These are phyloP conservation scores for Macrosteles quadrilineatus DNA, from an alignment of 1,140 invertebrate species.

Conservation along the genomic window DNA sequence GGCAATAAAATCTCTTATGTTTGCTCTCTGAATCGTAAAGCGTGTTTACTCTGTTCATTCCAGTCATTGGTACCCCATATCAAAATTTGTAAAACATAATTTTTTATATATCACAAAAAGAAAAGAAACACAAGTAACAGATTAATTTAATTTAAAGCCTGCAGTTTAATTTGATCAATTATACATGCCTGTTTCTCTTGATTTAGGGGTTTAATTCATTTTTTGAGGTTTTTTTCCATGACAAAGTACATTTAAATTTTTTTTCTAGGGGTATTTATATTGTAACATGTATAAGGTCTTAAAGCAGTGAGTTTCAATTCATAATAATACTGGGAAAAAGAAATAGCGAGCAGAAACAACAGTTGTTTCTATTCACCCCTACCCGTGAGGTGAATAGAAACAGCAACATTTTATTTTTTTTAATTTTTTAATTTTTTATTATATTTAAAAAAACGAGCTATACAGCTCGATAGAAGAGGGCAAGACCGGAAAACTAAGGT, in stretches of 20 bases:
- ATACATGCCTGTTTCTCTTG: too few species aligned
- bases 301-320: too few species aligned
- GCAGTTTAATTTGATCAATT: too few species aligned
- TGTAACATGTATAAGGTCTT: too few species aligned
- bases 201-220: neutral
- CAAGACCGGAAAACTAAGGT: neutral
- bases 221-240: neutral
- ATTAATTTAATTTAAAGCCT: too few species aligned
- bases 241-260: too few species aligned
- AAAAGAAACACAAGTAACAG: too few species aligned
- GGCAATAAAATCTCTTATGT: neutral
- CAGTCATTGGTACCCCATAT: too few species aligned
- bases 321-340: neutral
- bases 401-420: too few species aligned
- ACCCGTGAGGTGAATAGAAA: constrained; percentile 2
- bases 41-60: neutral
- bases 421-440: neutral
- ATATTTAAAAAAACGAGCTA: neutral
- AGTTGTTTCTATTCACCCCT: constrained; percentile 1
- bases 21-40: neutral
- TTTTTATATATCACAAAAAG: neutral
- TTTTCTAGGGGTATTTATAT: too few species aligned
- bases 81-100: too few species aligned
- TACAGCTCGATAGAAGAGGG: neutral
- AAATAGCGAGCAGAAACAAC: neutral